Conservation (phyloP, 1,140 invertebrate species). For the Drosophila dunni region DNA sequence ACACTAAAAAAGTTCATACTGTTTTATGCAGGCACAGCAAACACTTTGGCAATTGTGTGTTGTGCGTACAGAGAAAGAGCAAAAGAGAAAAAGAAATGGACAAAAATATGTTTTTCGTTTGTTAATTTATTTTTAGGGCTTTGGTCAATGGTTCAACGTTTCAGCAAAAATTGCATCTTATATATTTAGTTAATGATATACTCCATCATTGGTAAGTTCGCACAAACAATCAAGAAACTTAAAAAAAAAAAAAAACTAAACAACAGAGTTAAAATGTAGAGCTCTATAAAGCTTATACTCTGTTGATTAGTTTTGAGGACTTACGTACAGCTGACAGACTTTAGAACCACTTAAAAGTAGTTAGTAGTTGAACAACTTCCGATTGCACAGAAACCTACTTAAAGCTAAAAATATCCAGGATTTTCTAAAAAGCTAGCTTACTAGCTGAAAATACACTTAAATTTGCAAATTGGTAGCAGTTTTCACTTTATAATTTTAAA, state of each 20-base stretch:
- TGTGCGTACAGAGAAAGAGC: slow-evolving; percentile 54
- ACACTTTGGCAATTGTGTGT: slow-evolving; percentile 60
- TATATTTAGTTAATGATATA: slow-evolving; percentile 99
- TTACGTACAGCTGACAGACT: no score
- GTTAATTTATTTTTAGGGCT: slow-evolving; percentile 88
- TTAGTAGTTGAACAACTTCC: no score
- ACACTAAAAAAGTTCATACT: slow-evolving; percentile 3
- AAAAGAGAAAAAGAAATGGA: slow-evolving; percentile 22
- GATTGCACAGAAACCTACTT: no score
- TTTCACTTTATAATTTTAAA: no score
- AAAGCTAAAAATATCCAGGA: no score
- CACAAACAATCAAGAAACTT: slow-evolving; percentile 34
- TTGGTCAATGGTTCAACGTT: slow-evolving; percentile 92
- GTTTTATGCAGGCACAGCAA: slow-evolving; percentile 59
- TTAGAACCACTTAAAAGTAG: no score
- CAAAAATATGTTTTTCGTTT: slow-evolving; percentile 82
- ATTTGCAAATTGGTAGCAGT: no score
- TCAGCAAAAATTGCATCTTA: slow-evolving; percentile 96
- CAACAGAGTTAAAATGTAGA: slow-evolving; percentile 1
- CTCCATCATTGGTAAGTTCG: slow-evolving; percentile 97
- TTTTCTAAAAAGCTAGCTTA: no score
- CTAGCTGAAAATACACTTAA: no score
- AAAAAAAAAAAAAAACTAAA: slow-evolving; percentile 1
- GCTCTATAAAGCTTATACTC: not conserved
- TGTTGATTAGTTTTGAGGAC: slow-evolving; percentile 36